These are phyloP conservation scores for Laticauda laticaudata DNA, from an alignment of 2,113 vertebrate genomes.

Conservation along the genomic window DNA sequence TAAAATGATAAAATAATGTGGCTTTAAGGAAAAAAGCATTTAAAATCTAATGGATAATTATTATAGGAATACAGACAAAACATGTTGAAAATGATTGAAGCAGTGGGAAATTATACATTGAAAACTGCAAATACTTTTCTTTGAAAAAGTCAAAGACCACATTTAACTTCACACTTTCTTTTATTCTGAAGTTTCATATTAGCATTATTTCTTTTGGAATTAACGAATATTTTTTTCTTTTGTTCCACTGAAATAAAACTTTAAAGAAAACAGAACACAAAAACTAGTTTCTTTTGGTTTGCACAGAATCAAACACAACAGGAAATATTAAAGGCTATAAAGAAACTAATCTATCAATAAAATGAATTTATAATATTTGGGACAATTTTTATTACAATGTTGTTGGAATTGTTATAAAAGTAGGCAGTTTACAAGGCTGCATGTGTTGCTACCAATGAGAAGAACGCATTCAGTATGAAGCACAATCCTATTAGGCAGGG, in stretches of 20 bases:
- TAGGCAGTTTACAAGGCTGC: neutral
- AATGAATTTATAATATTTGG: neutral
- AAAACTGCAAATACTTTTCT: neutral
- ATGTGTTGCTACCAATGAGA: neutral
- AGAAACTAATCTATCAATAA: neutral
- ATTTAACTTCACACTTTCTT: neutral
- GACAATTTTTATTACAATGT: neutral
- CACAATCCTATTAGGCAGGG: neutral
- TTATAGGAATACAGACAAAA: neutral
- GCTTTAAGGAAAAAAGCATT: neutral
- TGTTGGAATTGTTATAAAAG: neutral
- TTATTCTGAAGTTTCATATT: neutral
- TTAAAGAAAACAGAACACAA: neutral
- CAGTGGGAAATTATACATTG: neutral
- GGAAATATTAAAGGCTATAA: neutral
- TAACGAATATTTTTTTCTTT: neutral
- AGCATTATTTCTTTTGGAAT: neutral
- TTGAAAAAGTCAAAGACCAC: neutral
- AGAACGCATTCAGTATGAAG: neutral
- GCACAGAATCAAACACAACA: neutral
- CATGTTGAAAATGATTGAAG: neutral
- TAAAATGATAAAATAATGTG: neutral
- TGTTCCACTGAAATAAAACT: neutral
- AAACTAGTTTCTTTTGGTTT: neutral
- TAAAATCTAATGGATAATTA: neutral